Conservation (phyloP, 2,113 vertebrate genomes). For the Neofelis nebulosa region DNA sequence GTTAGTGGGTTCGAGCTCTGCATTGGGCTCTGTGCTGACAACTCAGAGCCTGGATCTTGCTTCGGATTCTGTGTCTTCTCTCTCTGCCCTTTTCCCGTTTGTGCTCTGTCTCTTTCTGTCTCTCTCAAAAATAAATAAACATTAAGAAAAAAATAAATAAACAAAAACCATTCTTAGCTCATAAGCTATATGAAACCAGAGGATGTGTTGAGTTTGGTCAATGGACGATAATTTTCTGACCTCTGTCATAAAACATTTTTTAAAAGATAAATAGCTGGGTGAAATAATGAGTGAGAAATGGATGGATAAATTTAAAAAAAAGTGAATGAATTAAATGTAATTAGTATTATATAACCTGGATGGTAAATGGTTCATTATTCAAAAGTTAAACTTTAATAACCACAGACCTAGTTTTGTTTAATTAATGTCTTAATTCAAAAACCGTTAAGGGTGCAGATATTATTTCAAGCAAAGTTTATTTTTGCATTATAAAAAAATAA, state of each 20-base stretch:
- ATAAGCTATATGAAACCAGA: background rate
- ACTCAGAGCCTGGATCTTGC: too few species aligned
- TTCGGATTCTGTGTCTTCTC: too few species aligned
- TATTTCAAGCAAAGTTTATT: slow-evolving; percentile 29
- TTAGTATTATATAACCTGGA: slow-evolving; percentile 53
- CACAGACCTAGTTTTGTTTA: slow-evolving; percentile 56
- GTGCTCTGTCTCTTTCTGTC: too few species aligned
- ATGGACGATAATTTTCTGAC: background rate
- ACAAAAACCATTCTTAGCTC: background rate
- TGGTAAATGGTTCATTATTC: slow-evolving; percentile 56
- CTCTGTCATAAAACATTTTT: background rate
- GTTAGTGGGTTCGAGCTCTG: too few species aligned
- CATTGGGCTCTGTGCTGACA: too few species aligned
- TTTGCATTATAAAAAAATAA: slow-evolving; percentile 25
- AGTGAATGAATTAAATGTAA: slow-evolving; percentile 6
- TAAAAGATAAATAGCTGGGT: slow-evolving; percentile 8
- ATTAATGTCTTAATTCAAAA: slow-evolving; percentile 67
- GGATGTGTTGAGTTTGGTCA: background rate
- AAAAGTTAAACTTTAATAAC: slow-evolving; percentile 71
- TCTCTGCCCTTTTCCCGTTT: too few species aligned
- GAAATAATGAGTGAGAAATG: slow-evolving; percentile 29
- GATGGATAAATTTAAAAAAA: slow-evolving; percentile 5
- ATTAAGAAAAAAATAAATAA: too few species aligned
- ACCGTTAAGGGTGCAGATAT: background rate
- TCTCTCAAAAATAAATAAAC: too few species aligned